These are phyloP conservation scores for Ochropleura plecta DNA, from an alignment of 2,888 invertebrate genomes.

Conservation along the genomic window DNA sequence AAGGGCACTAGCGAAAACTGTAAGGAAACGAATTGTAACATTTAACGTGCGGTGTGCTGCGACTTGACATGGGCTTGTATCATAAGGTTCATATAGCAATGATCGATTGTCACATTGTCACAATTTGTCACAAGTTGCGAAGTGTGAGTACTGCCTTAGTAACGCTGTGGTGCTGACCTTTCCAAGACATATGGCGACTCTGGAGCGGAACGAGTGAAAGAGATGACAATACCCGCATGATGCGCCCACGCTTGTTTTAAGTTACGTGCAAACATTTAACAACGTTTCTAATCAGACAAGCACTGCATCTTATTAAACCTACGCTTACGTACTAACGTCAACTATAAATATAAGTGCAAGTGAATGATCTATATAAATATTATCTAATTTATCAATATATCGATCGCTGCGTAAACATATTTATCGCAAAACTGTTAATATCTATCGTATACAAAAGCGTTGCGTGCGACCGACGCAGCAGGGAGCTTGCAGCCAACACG, in stretches of 20 bases:
- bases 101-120: slow-evolving; percentile 15
- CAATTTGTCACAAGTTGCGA: slow-evolving; percentile 22
- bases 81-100: slow-evolving; percentile 30
- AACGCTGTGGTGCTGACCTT: slow-evolving; percentile 29
- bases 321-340: slow-evolving; percentile 47
- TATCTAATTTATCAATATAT: slow-evolving; percentile 56
- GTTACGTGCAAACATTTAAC: neutral
- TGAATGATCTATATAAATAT: slow-evolving; percentile 50
- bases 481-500: slow-evolving; percentile 69
- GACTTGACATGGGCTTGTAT: slow-evolving; percentile 14
- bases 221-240: too few species aligned
- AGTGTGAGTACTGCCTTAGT: slow-evolving; percentile 47
- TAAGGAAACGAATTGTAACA: slow-evolving; percentile 15
- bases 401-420: slow-evolving; percentile 62
- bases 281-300: slow-evolving; percentile 7
- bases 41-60: slow-evolving; percentile 5
- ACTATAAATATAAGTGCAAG: slow-evolving; percentile 66
- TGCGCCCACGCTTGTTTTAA: neutral
- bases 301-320: slow-evolving; percentile 24
- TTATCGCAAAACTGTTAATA: slow-evolving; percentile 63
- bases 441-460: slow-evolving; percentile 71
- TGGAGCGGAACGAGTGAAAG: neutral
- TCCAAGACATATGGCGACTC: neutral
- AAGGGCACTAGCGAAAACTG: slow-evolving; percentile 21
- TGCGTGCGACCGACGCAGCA: slow-evolving; percentile 41